A percentile compares a stretch with the other conserved stretches of the same genome.
Evolutionary conservation across 2,113 vertebrate species (phyloP).

Genomic region (Thryonomys swinderianus): DNA sequence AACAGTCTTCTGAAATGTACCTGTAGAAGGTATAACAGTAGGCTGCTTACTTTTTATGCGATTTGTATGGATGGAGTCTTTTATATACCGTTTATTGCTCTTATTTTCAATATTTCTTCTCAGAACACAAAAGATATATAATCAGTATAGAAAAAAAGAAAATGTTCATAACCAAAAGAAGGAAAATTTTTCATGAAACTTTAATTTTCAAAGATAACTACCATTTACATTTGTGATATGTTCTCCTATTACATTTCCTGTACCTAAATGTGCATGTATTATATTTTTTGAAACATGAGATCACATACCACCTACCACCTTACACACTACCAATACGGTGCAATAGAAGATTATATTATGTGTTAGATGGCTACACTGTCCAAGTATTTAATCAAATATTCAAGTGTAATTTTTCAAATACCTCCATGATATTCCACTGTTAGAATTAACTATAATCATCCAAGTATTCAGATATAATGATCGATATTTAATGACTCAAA

Average conservation of each 20-base stretch:
- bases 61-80: not conserved
- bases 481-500: constrained; percentile 3
- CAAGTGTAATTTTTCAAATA: not conserved
- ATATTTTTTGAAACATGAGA: not conserved
- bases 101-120: not conserved
- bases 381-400: constrained; percentile 24
- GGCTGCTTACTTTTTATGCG: not conserved
- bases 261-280: not conserved
- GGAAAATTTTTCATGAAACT: not conserved
- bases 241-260: not conserved
- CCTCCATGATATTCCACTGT: not conserved
- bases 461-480: not conserved
- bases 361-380: not conserved
- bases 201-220: not conserved
- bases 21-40: not conserved
- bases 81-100: not conserved
- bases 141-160: constrained; percentile 6
- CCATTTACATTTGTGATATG: not conserved
- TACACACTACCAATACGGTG: not conserved
- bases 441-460: not conserved
- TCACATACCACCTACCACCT: not conserved
- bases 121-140: not conserved
- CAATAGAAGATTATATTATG: not conserved
- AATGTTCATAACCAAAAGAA: not conserved
- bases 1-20: not conserved